These are phyloP conservation scores for Psilopsiagon aurifrons DNA, from an alignment of 2,113 vertebrate genomes.

Conservation along the genomic window DNA sequence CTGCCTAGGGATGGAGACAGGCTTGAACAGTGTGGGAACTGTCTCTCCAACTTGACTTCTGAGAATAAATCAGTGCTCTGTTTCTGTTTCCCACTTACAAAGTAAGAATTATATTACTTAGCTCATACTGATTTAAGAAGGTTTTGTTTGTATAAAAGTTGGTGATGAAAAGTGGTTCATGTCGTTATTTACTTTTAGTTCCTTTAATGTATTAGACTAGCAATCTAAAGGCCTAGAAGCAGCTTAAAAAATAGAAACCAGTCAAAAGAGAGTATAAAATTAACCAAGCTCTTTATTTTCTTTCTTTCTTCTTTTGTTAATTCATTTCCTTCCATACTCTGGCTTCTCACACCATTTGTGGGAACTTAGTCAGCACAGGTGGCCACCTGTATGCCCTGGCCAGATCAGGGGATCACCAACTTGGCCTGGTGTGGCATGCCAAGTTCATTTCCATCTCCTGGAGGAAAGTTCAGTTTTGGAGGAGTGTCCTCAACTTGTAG, in stretches of 20 bases:
- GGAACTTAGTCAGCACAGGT: background rate
- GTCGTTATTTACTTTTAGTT: background rate
- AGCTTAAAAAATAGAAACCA: background rate
- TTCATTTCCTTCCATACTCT: background rate
- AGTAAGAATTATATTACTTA: background rate
- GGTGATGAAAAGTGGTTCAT: background rate
- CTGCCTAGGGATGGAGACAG: background rate
- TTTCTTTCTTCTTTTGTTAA: background rate
- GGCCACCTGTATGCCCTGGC: background rate
- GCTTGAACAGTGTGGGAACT: background rate
- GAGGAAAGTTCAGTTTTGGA: background rate
- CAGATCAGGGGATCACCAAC: accelerated
- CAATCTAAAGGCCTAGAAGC: background rate
- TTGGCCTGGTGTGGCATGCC: accelerated
- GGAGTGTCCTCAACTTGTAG: background rate
- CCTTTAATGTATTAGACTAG: background rate
- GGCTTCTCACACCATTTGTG: background rate
- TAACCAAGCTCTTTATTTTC: background rate
- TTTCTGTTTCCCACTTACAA: background rate
- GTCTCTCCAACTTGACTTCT: background rate
- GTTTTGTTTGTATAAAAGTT: background rate
- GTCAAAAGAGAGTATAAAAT: background rate
- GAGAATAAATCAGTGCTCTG: background rate
- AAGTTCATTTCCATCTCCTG: background rate
- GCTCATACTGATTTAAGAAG: background rate